Base-by-base conservation (phyloP, 2,888 invertebrate species). In the Xiphydria camelus region DNA sequence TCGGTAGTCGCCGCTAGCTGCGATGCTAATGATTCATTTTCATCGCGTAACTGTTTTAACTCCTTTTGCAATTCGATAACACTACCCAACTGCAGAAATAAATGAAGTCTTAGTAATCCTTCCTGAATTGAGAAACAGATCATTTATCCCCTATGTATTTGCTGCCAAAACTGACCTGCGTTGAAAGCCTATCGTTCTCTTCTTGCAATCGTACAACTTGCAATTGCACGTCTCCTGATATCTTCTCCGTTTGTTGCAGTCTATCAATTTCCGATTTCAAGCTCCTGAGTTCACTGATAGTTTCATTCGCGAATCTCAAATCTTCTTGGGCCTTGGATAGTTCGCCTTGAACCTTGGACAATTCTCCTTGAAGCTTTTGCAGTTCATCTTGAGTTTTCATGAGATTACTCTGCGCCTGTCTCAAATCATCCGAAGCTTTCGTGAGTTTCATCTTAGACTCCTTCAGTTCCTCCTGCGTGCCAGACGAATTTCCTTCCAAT, bases 151-250 rank as follows among this genome's bases (percentile, higher is more conserved):
- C n/a, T n/a, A n/a, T n/a, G n/a, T n/a, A n/a, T n/a, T n/a, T n/a
- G n/a, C n/a, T n/a, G n/a, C n/a, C n/a, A n/a, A n/a, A n/a, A n/a
- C n/a, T n/a, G n/a, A 79, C 78, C 70, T 78, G 76, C 36, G 62
- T 68, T 29, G 78, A 77, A 47, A 80, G 76, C 61, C 78, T 79
- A 35, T 82, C 80, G 7, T 77, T 68, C 40, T 82, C 81, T 20
- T 82, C 82, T 44, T 79, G 79, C 10, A 80, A 59, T 54, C 78
- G 79, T 14, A 80, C 79, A 21, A 73, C 55, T 38, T 64, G 56
- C 18, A 69, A 45, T 17, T 71, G 64, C 20, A 49, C 42, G 0
- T 65, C 68, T 25, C 32, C 52, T 1, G 47, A 46, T 31, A 56
- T 57, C 31, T 57, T 57, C 18, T 59, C 57, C n/a, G 44, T 55